Conservation (phyloP, 2,888 invertebrate genomes). For the Megamerina dolium region DNA sequence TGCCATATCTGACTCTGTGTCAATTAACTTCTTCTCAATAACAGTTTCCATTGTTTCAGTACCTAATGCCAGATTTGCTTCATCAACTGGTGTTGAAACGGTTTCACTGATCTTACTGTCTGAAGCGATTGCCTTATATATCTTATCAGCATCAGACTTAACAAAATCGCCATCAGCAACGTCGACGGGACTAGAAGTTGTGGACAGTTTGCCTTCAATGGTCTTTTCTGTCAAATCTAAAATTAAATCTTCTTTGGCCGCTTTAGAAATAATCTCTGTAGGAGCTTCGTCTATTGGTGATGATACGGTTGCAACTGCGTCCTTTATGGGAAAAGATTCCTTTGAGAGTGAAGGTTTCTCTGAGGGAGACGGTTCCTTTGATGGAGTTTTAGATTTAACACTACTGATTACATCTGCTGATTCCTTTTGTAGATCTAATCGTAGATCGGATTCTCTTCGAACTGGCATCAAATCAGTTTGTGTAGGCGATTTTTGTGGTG, state of each 20-base stretch:
- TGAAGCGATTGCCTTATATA: slow-evolving; percentile 26
- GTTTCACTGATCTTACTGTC: slow-evolving; percentile 23
- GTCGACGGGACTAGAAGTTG: slow-evolving; percentile 31
- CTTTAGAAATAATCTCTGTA: slow-evolving; percentile 14
- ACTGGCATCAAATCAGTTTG: too few relatives aligned
- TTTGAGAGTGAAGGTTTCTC: slow-evolving; percentile 12
- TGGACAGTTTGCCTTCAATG: slow-evolving; percentile 21
- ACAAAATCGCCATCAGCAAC: slow-evolving; percentile 32
- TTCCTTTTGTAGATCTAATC: too few relatives aligned
- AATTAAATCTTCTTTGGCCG: background rate
- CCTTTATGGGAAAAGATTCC: too few relatives aligned
- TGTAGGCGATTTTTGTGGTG: slow-evolving; percentile 11
- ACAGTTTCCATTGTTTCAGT: slow-evolving; percentile 7
- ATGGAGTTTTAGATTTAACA: slow-evolving; percentile 1
- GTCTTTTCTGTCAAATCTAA: slow-evolving; percentile 15
- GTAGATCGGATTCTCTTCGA: slow-evolving; percentile 2
- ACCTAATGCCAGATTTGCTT: slow-evolving; percentile 8
- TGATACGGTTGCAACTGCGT: slow-evolving; percentile 26
- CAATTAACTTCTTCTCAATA: too few relatives aligned
- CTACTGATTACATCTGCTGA: too few relatives aligned
- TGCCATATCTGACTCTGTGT: too few relatives aligned
- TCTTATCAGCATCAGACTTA: slow-evolving; percentile 10
- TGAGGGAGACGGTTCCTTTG: background rate
- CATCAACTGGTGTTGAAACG: slow-evolving; percentile 32
- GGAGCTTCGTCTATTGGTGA: slow-evolving; percentile 38